Evolutionary conservation across 92 coral and sea anemone genomes (phyloP).

Genomic region (Phymanthus crucifer): DNA sequence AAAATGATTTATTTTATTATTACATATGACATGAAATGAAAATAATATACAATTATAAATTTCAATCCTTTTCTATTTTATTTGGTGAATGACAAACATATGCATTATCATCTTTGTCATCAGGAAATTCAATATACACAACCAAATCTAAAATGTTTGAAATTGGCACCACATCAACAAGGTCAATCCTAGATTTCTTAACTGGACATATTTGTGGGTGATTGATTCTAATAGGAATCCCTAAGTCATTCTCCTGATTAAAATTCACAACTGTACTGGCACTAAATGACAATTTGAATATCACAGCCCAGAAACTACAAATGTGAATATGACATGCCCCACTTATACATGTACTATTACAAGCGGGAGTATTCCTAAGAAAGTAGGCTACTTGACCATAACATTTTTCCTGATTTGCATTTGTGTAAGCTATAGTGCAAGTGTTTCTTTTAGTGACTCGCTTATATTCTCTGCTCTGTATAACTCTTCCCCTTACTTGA

Average conservation of each 20-base stretch:
- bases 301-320: constrained; percentile 2
- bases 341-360: constrained; percentile 2
- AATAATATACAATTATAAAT: too few relatives aligned
- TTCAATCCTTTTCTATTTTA: too few relatives aligned
- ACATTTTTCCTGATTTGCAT: neutral
- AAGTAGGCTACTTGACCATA: constrained; percentile 2
- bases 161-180: too few relatives aligned
- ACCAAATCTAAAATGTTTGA: too few relatives aligned
- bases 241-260: neutral
- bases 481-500: constrained; percentile 1
- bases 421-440: constrained; percentile 1
- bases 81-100: too few relatives aligned
- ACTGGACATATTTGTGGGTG: neutral
- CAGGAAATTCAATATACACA: too few relatives aligned
- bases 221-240: constrained; percentile 1
- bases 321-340: neutral
- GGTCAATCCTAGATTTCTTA: too few relatives aligned
- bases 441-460: constrained; percentile 1
- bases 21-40: too few relatives aligned
- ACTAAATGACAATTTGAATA: neutral
- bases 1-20: too few relatives aligned
- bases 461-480: constrained; percentile 1
- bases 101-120: too few relatives aligned
- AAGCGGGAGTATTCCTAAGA: neutral
- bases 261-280: neutral